Evolutionary conservation across 2,797 vertebrate genomes (phyloP).

Genomic region (Apodemus agrarius): DNA sequence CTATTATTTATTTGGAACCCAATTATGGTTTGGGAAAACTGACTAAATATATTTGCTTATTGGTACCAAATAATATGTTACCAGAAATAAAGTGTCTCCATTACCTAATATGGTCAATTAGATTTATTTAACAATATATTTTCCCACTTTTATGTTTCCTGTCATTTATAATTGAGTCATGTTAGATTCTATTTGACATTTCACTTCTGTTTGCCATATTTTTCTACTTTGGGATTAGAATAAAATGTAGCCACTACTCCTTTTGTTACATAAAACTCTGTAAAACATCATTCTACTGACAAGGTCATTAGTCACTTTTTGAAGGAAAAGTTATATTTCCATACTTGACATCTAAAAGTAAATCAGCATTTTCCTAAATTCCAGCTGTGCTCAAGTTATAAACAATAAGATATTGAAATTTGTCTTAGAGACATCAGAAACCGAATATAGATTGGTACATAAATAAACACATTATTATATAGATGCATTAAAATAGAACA

Average conservation of each 20-base stretch:
- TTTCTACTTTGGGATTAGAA: constrained; percentile 52
- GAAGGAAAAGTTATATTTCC: constrained; percentile 55
- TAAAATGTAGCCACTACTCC: constrained; percentile 65
- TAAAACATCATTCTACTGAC: constrained; percentile 58
- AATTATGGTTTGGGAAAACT: background rate
- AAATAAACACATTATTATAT: background rate
- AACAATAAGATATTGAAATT: constrained; percentile 6
- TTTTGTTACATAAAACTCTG: constrained; percentile 62
- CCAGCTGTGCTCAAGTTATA: background rate
- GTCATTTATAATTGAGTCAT: constrained; percentile 58
- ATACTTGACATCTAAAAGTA: constrained; percentile 65
- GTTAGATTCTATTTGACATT: constrained; percentile 70
- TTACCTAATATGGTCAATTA: background rate
- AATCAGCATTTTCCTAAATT: constrained; percentile 62
- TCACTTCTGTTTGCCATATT: constrained; percentile 41
- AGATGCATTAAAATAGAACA: background rate
- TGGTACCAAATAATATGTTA: background rate
- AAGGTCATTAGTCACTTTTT: constrained; percentile 63
- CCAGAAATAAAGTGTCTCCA: constrained; percentile 18
- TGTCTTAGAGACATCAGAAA: background rate
- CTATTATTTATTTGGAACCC: background rate
- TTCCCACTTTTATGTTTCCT: constrained; percentile 57
- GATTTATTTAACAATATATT: constrained; percentile 45
- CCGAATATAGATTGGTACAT: background rate
- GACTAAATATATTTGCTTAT: background rate